Evolutionary conservation across 92 coral and sea anemone species (phyloP).

Genomic region (Zoanthus gigantus): DNA sequence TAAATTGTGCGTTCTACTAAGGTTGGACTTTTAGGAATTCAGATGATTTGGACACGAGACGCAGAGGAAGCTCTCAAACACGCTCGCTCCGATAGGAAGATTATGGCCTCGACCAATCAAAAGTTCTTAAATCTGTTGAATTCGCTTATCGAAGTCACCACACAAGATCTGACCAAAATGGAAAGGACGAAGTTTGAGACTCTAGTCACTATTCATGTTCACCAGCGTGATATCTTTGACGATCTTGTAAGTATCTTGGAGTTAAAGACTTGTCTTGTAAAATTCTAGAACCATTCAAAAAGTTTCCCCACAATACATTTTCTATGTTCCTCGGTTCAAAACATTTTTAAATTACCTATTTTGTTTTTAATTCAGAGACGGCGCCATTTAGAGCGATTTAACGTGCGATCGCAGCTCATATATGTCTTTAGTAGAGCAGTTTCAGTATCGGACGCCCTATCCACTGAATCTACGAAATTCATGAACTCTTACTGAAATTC

Average conservation of each 20-base stretch:
- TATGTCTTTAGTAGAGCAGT: no score
- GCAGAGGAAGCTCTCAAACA: constrained; percentile 91
- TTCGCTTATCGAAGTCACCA: constrained; percentile 88
- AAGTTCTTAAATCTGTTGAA: constrained; percentile 88
- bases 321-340: no score
- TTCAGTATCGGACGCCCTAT: no score
- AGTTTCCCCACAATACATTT: no score
- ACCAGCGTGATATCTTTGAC: constrained; percentile 92
- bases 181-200: constrained; percentile 94
- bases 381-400: no score
- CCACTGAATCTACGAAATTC: no score
- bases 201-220: constrained; percentile 90
- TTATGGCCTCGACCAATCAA: constrained; percentile 91
- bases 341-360: no score
- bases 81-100: constrained; percentile 89
- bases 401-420: no score
- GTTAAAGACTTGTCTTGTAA: not conserved
- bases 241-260: constrained; percentile 66
- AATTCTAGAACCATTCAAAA: not conserved
- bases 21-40: constrained; percentile 92
- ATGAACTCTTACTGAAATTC: no score
- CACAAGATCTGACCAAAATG: constrained; percentile 93
- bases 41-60: constrained; percentile 96
- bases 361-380: no score
- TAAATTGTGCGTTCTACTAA: constrained; percentile 2